These are phyloP conservation scores for Phacellophora camtschatica DNA, from an alignment of 30 jellyfish, hydroid and myxozoan species.

Conservation along the genomic window DNA sequence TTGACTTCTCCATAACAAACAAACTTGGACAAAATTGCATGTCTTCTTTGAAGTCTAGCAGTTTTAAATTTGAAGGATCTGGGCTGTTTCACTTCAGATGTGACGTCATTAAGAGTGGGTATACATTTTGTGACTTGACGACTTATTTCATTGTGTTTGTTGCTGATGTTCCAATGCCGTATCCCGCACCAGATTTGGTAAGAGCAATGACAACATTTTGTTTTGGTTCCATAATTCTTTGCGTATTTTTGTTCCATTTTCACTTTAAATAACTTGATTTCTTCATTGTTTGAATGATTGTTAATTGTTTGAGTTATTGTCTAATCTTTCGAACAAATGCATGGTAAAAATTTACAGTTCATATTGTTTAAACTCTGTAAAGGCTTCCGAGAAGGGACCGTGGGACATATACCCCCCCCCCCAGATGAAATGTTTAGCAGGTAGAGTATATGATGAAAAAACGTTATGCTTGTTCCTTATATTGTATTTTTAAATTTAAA, in stretches of 20 bases:
- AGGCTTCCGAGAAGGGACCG: too few species aligned
- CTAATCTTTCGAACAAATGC: too few species aligned
- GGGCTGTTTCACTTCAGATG: constrained; percentile 78
- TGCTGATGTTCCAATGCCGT: constrained; percentile 70
- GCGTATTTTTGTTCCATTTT: constrained; percentile 40
- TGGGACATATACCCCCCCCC: too few species aligned
- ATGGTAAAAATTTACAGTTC: too few species aligned
- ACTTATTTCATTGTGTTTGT: constrained; percentile 73
- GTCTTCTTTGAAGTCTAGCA: constrained; percentile 14
- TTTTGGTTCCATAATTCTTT: constrained; percentile 57
- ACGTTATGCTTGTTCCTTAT: too few species aligned
- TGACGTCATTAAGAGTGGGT: not conserved
- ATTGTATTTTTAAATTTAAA: too few species aligned
- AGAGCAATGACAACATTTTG: constrained; percentile 80
- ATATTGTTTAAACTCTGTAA: too few species aligned
- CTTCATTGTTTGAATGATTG: too few species aligned
- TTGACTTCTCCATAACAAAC: constrained; percentile 37
- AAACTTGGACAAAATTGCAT: constrained; percentile 10
- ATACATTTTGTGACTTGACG: constrained; percentile 69
- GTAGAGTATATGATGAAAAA: too few species aligned
- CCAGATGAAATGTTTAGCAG: too few species aligned
- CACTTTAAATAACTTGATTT: not conserved
- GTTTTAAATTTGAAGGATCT: constrained; percentile 61
- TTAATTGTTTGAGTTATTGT: too few species aligned
- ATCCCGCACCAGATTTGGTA: constrained; percentile 62